These are phyloP conservation scores for Clupea harengus DNA, from an alignment of 2,113 vertebrate genomes.

Conservation along the genomic window DNA sequence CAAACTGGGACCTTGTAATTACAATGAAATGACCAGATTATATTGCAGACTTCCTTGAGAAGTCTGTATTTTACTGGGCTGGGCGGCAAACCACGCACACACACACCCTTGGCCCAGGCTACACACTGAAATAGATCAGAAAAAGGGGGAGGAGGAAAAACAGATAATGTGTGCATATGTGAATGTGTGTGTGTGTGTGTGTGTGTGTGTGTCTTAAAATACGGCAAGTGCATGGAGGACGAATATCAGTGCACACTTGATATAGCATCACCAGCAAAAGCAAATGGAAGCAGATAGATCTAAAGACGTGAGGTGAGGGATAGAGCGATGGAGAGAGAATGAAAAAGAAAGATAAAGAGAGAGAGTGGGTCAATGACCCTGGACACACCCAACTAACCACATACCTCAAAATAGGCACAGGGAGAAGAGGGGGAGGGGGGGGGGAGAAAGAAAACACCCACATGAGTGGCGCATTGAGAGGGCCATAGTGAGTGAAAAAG, in stretches of 20 bases:
- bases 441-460: background rate
- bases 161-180: conserved; percentile 33
- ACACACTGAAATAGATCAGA: conserved; percentile 73
- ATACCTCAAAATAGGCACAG: conserved; percentile 64
- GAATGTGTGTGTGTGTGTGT: conserved; percentile 44
- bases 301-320: background rate
- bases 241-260: conserved; percentile 29
- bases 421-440: background rate
- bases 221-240: background rate
- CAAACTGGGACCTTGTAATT: conserved; percentile 79
- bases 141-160: conserved; percentile 51
- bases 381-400: conserved; percentile 64
- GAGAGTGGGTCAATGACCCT: conserved; percentile 59
- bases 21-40: conserved; percentile 76
- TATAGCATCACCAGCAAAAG: background rate
- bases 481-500: conserved; percentile 36
- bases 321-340: background rate
- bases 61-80: conserved; percentile 80
- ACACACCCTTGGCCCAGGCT: conserved; percentile 60
- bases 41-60: conserved; percentile 75
- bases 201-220: conserved; percentile 33
- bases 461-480: conserved; percentile 31
- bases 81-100: conserved; percentile 63
- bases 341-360: background rate
- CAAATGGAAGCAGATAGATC: background rate